Percentiles rank a stretch among this genome's conserved stretches.
phyloP scores from a whole-genome alignment of 2,888 invertebrate genomes.

The Sminthurides aquaticus region DNA sequence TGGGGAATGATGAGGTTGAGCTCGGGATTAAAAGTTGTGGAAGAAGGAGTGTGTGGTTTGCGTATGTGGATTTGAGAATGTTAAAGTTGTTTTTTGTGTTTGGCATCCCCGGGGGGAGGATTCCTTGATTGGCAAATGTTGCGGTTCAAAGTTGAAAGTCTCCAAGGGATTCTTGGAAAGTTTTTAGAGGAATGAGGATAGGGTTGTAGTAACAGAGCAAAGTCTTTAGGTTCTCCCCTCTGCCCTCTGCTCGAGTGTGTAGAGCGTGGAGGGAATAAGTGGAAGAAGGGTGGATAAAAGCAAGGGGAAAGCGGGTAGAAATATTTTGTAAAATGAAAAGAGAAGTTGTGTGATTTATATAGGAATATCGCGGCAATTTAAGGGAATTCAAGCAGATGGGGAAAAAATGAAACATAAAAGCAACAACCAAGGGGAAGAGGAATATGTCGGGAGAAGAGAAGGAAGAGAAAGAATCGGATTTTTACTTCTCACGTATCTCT shows the following conservation, averaged over 20 bases:
- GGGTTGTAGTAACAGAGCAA: too few species aligned
- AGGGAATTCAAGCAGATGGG: neutral
- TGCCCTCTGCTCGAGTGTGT: too few species aligned
- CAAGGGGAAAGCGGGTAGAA: too few species aligned
- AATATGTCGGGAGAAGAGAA: neutral
- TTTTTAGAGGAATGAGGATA: too few species aligned
- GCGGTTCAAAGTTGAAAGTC: neutral
- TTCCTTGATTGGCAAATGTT: slow-evolving; percentile 17
- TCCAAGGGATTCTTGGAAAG: neutral
- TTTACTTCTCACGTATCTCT: neutral
- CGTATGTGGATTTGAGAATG: neutral
- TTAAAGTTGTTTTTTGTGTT: neutral
- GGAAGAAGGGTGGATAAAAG: too few species aligned
- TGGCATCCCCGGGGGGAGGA: slow-evolving; percentile 3
- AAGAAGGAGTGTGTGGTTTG: too few species aligned
- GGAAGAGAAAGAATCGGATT: neutral
- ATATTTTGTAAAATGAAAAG: too few species aligned
- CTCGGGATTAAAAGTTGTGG: too few species aligned
- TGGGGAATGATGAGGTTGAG: too few species aligned
- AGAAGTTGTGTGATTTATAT: slow-evolving; percentile 9
- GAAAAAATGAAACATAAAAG: neutral
- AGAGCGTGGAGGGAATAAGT: too few species aligned
- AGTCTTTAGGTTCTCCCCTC: too few species aligned
- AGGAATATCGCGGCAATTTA: slow-evolving; percentile 15
- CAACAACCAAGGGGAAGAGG: neutral